Evolutionary conservation across 1,140 invertebrate genomes (phyloP).

Genomic region (Drosophila orosa): DNA sequence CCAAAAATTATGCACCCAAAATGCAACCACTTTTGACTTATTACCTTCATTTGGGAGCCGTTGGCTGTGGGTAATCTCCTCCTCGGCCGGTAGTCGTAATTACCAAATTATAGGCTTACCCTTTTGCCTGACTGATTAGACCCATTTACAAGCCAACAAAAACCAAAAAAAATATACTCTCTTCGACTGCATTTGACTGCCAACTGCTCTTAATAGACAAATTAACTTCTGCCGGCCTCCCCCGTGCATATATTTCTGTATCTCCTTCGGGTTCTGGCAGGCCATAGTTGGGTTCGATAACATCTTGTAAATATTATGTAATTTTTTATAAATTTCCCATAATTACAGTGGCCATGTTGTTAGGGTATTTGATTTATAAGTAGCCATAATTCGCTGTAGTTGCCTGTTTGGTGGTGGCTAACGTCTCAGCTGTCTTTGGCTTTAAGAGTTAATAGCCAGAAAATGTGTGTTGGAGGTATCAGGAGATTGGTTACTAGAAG

Average conservation of each 20-base stretch:
- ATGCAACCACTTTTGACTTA: slow-evolving; percentile 78
- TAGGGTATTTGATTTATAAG: slow-evolving; percentile 77
- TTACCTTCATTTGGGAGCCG: slow-evolving; percentile 66
- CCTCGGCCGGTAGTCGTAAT: slow-evolving; percentile 53
- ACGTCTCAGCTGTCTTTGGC: slow-evolving; percentile 19
- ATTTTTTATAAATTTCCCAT: slow-evolving; percentile 77
- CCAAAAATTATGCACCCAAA: slow-evolving; percentile 67
- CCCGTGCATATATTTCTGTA: slow-evolving; percentile 29
- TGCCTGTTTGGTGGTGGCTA: slow-evolving; percentile 45
- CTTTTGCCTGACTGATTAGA: slow-evolving; percentile 80
- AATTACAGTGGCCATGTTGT: slow-evolving; percentile 73
- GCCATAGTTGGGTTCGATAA: slow-evolving; percentile 67
- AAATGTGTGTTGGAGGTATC: background rate
- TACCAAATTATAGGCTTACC: slow-evolving; percentile 81
- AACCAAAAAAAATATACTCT: too few relatives aligned
- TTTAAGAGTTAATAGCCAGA: slow-evolving; percentile 13
- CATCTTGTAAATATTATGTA: slow-evolving; percentile 82
- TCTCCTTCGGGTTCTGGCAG: slow-evolving; percentile 25
- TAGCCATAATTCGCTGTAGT: slow-evolving; percentile 59
- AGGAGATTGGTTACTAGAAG: background rate
- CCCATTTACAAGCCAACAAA: slow-evolving; percentile 63
- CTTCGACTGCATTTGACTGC: slow-evolving; percentile 53
- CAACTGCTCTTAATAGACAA: slow-evolving; percentile 71
- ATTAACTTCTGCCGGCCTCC: slow-evolving; percentile 62
- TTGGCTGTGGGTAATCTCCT: slow-evolving; percentile 35